Conservation (phyloP, 1,140 invertebrate species). For the Trichonephila clavata region DNA sequence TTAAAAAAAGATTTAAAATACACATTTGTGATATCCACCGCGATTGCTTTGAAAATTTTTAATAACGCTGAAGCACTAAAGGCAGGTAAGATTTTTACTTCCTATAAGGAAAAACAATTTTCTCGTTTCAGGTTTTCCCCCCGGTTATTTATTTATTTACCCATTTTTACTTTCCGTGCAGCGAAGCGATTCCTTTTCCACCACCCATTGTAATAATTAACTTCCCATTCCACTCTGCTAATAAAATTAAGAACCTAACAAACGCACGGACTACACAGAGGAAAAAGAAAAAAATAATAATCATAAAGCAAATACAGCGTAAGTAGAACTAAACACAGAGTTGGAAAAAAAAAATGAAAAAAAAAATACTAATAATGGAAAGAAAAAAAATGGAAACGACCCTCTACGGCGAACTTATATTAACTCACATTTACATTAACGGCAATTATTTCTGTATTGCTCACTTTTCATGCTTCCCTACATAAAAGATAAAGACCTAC, state of each 20-base stretch:
- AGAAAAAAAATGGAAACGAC: conserved; percentile 13
- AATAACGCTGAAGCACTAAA: too few species aligned
- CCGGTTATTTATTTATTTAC: background rate
- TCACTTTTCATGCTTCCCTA: conserved; percentile 1
- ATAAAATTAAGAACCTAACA: conserved; percentile 70
- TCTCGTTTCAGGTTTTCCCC: background rate
- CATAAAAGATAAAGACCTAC: background rate
- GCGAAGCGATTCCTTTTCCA: conserved; percentile 2
- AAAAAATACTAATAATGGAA: conserved; percentile 6
- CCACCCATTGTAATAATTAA: conserved; percentile 73
- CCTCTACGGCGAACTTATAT: conserved; percentile 51
- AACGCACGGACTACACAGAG: background rate
- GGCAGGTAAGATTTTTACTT: too few species aligned
- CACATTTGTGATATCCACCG: too few species aligned
- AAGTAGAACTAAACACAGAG: conserved; percentile 22
- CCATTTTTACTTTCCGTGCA: conserved; percentile 11
- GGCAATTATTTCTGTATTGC: conserved; percentile 70
- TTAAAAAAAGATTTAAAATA: too few species aligned
- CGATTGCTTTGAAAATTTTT: too few species aligned
- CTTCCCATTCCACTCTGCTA: conserved; percentile 61
- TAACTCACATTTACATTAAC: conserved; percentile 69
- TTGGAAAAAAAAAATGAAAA: conserved; percentile 12
- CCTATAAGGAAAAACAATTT: background rate
- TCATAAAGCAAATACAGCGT: conserved; percentile 22
- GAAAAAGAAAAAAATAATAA: conserved; percentile 37